phyloP scores from a whole-genome alignment of 1,140 invertebrate species.

The Meteorus sp. region DNA sequence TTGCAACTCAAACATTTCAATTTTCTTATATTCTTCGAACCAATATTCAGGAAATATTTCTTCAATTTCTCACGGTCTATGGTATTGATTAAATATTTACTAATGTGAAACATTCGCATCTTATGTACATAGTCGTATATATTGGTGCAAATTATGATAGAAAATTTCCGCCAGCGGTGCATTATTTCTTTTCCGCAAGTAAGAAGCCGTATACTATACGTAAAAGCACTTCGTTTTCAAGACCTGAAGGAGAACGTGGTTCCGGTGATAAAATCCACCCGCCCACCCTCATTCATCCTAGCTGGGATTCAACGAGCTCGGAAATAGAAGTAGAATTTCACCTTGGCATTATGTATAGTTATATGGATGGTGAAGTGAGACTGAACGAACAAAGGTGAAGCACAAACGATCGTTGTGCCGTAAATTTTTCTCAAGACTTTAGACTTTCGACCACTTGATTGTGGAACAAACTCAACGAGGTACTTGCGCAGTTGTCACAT shows the following conservation, averaged over 20 bases:
- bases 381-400: neutral
- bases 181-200: too few relatives aligned
- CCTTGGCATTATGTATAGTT: neutral
- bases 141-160: neutral
- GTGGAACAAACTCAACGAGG: neutral
- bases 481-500: neutral
- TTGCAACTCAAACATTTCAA: too few relatives aligned
- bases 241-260: neutral
- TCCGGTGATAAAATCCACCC: neutral
- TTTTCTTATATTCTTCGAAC: too few relatives aligned
- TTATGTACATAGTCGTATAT: neutral
- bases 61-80: too few relatives aligned
- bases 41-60: too few relatives aligned
- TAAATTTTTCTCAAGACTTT: neutral
- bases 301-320: neutral
- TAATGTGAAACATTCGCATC: too few relatives aligned
- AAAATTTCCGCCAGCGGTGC: too few relatives aligned
- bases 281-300: neutral
- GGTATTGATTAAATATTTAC: too few relatives aligned
- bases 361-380: neutral
- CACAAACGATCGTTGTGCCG: neutral
- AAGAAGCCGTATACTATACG: too few relatives aligned
- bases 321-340: neutral
- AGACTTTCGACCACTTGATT: too few relatives aligned
- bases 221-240: too few relatives aligned